phyloP scores from a whole-genome alignment of 2,113 vertebrate genomes.

The Hydrolagus affinis region DNA sequence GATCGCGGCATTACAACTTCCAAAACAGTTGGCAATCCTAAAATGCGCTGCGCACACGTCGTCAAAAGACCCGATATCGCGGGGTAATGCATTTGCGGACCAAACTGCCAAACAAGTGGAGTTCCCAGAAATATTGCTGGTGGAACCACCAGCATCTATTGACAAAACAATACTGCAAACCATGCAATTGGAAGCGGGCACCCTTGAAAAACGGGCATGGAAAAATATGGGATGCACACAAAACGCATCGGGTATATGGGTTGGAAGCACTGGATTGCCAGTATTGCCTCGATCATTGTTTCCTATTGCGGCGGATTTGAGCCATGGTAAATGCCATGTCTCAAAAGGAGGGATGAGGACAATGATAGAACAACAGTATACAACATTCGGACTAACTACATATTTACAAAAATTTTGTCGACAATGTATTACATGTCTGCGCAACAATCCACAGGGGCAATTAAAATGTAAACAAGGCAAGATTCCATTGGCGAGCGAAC shows the following conservation, averaged over 20 bases:
- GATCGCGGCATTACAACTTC: not conserved
- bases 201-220: not conserved
- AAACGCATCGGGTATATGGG: not conserved
- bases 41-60: not conserved
- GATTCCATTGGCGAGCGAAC: not conserved
- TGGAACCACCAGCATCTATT: too few species aligned
- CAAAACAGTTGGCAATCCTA: not conserved
- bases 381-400: not conserved
- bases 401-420: not conserved
- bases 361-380: not conserved
- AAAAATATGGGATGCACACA: not conserved
- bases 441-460: not conserved
- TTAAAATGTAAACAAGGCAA: not conserved
- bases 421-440: not conserved
- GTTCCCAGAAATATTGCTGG: not conserved
- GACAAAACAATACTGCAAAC: not conserved
- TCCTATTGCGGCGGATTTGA: not conserved
- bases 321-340: constrained; percentile 31
- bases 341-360: constrained; percentile 28
- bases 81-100: not conserved
- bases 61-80: not conserved
- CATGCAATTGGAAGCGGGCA: not conserved
- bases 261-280: not conserved
- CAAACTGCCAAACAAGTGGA: not conserved
- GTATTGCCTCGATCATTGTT: not conserved